phyloP scores from a whole-genome alignment of 2,797 vertebrate genomes.

The Erpetoichthys calabaricus region DNA sequence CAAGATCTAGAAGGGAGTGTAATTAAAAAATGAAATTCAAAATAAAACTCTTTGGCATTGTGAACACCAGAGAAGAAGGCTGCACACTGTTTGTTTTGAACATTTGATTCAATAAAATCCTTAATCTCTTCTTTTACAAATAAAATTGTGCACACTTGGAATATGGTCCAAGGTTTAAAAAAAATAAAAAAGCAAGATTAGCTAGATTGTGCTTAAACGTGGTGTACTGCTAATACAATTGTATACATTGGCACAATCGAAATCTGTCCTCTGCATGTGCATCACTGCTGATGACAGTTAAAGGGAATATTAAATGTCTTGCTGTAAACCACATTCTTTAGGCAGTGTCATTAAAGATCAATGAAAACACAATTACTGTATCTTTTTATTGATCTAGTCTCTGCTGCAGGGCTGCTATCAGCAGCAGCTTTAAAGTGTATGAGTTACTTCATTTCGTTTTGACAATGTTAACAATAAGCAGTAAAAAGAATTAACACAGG shows the following conservation, averaged over 20 bases:
- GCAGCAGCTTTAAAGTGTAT: conserved; percentile 9
- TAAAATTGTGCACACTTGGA: too few species aligned
- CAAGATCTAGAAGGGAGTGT: too few species aligned
- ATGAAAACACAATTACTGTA: conserved; percentile 27
- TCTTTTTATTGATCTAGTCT: conserved; percentile 35
- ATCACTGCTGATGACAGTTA: conserved; percentile 9
- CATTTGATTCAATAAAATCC: too few species aligned
- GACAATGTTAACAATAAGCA: conserved; percentile 11
- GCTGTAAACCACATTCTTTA: conserved; percentile 18
- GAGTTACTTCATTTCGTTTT: conserved; percentile 12
- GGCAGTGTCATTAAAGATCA: conserved; percentile 33
- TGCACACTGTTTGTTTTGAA: too few species aligned
- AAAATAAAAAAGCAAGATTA: too few species aligned
- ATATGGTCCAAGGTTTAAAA: too few species aligned
- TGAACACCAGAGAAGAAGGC: too few species aligned
- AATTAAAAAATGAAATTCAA: too few species aligned
- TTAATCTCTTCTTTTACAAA: too few species aligned
- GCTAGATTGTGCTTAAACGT: not conserved
- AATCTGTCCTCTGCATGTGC: not conserved
- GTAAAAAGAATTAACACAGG: conserved; percentile 9
- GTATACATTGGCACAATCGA: conserved; percentile 1
- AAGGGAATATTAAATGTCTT: conserved; percentile 11
- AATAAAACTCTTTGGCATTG: too few species aligned
- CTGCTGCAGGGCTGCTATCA: conserved; percentile 22
- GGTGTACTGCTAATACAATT: not conserved